Percentiles rank a stretch among this genome's conserved stretches.
Evolutionary conservation across 2,113 vertebrate species (phyloP).

Genomic region (Clarias gariepinus): DNA sequence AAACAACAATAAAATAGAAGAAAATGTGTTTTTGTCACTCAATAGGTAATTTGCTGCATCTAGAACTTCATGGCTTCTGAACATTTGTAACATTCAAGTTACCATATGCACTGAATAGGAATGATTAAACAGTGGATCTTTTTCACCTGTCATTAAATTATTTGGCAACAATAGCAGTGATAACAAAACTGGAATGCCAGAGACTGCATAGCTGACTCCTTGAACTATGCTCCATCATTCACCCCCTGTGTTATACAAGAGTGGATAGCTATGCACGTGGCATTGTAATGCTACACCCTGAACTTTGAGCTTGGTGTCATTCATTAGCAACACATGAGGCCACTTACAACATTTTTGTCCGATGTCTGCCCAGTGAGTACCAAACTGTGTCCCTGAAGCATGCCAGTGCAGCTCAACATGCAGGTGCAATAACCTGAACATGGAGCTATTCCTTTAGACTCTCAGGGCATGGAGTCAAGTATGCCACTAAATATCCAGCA

Average conservation of each 20-base stretch:
- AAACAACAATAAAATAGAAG: not conserved
- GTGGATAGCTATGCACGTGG: not conserved
- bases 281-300: not conserved
- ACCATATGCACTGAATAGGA: slow-evolving; percentile 4
- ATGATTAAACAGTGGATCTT: not conserved
- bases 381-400: slow-evolving; percentile 26
- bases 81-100: not conserved
- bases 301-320: not conserved
- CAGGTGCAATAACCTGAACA: slow-evolving; percentile 50
- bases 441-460: slow-evolving; percentile 50
- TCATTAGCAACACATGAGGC: not conserved
- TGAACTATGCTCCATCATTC: slow-evolving; percentile 26
- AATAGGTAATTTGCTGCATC: not conserved
- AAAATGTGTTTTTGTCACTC: not conserved
- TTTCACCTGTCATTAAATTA: slow-evolving; percentile 2
- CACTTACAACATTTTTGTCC: not conserved
- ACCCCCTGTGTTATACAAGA: not conserved
- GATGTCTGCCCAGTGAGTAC: slow-evolving; percentile 26
- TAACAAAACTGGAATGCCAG: slow-evolving; percentile 9
- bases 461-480: slow-evolving; percentile 61
- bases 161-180: slow-evolving; percentile 10
- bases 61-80: not conserved
- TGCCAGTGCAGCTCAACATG: slow-evolving; percentile 33
- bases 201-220: not conserved
- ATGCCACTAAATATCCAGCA: slow-evolving; percentile 63